Evolutionary conservation across 2,113 vertebrate species (phyloP), one percentile per base, ranked within the genome.

Genomic region (Catharus minimus): DNA sequence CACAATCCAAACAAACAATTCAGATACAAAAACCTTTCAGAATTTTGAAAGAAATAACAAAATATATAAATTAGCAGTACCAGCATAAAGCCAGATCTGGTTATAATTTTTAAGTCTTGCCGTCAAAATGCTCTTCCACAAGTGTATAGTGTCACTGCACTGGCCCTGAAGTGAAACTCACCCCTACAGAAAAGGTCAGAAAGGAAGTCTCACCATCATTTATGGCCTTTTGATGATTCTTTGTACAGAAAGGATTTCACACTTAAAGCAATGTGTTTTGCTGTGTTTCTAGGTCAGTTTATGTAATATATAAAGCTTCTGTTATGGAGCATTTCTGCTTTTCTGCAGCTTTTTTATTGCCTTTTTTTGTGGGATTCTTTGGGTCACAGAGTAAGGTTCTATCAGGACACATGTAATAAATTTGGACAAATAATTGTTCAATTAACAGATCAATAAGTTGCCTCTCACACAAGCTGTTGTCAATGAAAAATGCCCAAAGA

Each of bases 381-480:
- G 72, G 46, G 33, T 77, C 61, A 82, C 28, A 80, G 53, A 60
- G 6, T 60, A 58, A 77, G 24, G 13, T 66, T 83, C 71, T n/a
- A 39, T n/a, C 68, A 72, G 49, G 33, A 15, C 47, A 77, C 13
- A 27, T 1, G 3, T 76, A 50, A 69, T 74, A 87, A 94, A 90
- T 47, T 89, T 27, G 49, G 18, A 88, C 14, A 41, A 76, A 85
- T 65, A 78, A 88, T 18, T 93, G 55, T 82, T 94, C 71, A 88
- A 72, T 95, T 93, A 97, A 87, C n/a, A 92, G 57, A 96, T 96
- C 95, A 64, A 36, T 96, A 91, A 86, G 58, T 74, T 47, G 33
- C 52, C 66, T 93, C 53, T 92, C 61, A 55, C 43, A 66, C 24
- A 94, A 94, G 52, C 3, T 6, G 23, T 26, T 88, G 76, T 58